phyloP scores from a whole-genome alignment of 2,113 vertebrate species.

The Turdus rufiventris region DNA sequence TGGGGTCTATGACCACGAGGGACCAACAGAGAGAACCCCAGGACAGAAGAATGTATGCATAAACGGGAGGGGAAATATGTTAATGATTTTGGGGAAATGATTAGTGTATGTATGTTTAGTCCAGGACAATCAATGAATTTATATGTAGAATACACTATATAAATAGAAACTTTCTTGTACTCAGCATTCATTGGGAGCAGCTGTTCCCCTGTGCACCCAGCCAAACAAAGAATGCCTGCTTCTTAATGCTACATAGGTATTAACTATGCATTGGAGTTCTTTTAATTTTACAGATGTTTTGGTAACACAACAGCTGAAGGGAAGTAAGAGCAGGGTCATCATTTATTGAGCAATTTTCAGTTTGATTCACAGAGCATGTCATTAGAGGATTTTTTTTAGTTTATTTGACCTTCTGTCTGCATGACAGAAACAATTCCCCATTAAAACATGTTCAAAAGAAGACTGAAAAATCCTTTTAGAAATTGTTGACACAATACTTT shows the following conservation, averaged over 20 bases:
- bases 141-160: background rate
- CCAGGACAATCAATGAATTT: background rate
- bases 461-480: background rate
- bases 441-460: background rate
- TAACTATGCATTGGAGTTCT: background rate
- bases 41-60: fast-evolving
- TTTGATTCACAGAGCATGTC: background rate
- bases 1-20: background rate
- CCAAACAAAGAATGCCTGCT: background rate
- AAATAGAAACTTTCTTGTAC: background rate
- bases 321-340: background rate
- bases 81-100: background rate
- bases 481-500: background rate
- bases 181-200: background rate
- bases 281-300: background rate
- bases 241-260: background rate
- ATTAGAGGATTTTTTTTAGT: background rate
- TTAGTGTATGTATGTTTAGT: background rate
- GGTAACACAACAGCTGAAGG: background rate
- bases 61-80: background rate
- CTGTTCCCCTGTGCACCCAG: background rate
- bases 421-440: background rate
- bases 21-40: background rate
- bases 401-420: background rate
- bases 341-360: background rate